phyloP scores from a whole-genome alignment of 1,140 invertebrate species.

The Leucophenga varia region DNA sequence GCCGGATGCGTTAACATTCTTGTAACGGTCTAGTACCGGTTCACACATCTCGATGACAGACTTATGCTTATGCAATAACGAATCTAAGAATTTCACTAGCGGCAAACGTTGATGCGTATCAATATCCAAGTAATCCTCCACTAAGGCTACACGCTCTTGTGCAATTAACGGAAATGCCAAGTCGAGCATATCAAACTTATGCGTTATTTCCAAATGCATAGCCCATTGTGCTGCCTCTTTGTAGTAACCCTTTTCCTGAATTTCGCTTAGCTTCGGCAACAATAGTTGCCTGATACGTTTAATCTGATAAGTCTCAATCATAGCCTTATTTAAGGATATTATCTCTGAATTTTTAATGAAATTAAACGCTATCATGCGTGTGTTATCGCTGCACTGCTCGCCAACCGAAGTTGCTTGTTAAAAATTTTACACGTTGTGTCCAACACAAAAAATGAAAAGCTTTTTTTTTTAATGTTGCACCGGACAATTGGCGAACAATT shows the following conservation, averaged over 20 bases:
- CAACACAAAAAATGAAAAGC: constrained; percentile 62
- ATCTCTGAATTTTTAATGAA: constrained; percentile 62
- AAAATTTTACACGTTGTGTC: constrained; percentile 61
- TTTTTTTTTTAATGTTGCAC: constrained; percentile 61
- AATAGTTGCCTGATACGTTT: constrained; percentile 59
- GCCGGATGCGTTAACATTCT: constrained; percentile 42
- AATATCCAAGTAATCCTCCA: constrained; percentile 65
- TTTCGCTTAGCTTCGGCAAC: constrained; percentile 58
- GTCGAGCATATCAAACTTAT: constrained; percentile 63
- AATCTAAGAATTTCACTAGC: constrained; percentile 66
- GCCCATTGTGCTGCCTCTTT: constrained; percentile 60
- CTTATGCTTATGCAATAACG: constrained; percentile 57
- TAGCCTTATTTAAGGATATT: constrained; percentile 59
- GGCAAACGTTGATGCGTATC: constrained; percentile 61
- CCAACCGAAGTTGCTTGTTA: constrained; percentile 34
- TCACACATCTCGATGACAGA: constrained; percentile 54
- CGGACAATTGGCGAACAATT: constrained; percentile 61
- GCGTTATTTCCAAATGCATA: constrained; percentile 34
- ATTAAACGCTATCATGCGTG: constrained; percentile 65
- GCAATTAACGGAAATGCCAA: constrained; percentile 70
- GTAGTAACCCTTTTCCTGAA: constrained; percentile 61
- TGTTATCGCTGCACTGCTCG: constrained; percentile 53
- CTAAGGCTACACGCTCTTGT: constrained; percentile 67
- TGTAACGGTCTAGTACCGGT: constrained; percentile 42
- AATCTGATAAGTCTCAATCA: constrained; percentile 61